Evolutionary conservation across 2,888 invertebrate genomes (phyloP).

Genomic region (Lingula anatina): DNA sequence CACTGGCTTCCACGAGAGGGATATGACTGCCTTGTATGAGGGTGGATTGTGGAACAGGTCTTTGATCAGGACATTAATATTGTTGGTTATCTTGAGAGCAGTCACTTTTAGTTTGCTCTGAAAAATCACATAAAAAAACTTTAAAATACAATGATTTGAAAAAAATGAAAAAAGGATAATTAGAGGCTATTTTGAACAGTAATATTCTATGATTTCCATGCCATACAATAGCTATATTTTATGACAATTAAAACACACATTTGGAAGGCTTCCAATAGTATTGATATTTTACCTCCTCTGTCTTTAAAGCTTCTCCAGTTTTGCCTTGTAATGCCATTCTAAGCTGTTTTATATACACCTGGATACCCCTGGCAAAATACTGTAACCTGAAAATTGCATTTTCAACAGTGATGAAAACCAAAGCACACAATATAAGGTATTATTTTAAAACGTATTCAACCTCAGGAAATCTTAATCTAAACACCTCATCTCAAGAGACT

Average conservation of each 20-base stretch:
- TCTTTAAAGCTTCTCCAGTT: constrained; percentile 67
- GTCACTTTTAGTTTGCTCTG: constrained; percentile 59
- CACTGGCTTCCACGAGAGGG: constrained; percentile 49
- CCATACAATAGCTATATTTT: not conserved
- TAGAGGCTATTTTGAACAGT: not conserved
- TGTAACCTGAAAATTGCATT: constrained; percentile 64
- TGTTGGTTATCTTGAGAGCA: constrained; percentile 84
- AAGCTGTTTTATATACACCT: constrained; percentile 74
- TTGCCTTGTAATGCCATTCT: constrained; percentile 65
- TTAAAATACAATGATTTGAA: not conserved
- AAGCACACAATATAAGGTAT: too few species aligned
- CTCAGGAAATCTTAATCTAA: too few species aligned
- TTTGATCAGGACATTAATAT: constrained; percentile 85
- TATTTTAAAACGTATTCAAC: too few species aligned
- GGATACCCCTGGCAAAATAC: constrained; percentile 86
- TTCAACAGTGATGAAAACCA: too few species aligned
- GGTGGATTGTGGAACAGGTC: constrained; percentile 93
- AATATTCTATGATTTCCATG: not conserved
- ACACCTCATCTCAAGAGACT: too few species aligned
- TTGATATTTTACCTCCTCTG: constrained; percentile 61
- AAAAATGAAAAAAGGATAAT: too few species aligned
- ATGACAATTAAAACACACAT: not conserved
- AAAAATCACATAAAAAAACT: constrained; percentile 11
- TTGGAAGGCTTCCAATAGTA: not conserved
- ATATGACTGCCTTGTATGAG: constrained; percentile 67